Base-by-base conservation (phyloP, 1,140 invertebrate genomes). In the Plectrocnemia conspersa region DNA sequence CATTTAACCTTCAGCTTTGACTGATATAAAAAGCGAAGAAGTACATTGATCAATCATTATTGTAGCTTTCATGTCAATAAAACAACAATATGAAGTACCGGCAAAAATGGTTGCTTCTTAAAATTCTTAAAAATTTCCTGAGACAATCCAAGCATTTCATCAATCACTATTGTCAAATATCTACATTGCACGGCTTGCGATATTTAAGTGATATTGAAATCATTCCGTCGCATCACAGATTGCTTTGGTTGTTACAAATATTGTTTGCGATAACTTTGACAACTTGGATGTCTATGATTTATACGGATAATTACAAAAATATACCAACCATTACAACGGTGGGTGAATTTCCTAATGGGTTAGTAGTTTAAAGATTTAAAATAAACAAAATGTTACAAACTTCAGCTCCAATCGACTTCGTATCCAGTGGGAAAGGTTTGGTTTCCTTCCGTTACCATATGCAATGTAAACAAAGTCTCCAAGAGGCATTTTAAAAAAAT, bases 401-500 rank as follows among this genome's bases (percentile, higher is more conserved):
- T n/a, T n/a, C n/a, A n/a, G n/a, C n/a, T n/a, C n/a, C n/a, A 54
- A 13, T 44, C 40, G 10, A 56, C 45, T 16, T 38, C 41, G 9
- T 49, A 42, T 46, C 54, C 59, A 11, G 40, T 49, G 22, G 46
- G 38, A 36, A 32, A 56, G 22, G 35, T 61, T 1, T 23, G 3
- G n/a, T 61, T 57, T 54, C 59, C 59, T 2, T 54, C 50, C 23
- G 22, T 61, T 11, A 57, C 54, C 9, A 40, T 61, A 9, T 61
- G 59, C 19, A 54, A 57, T 54, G 44, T 57, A 16, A 61, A 61
- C 23, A 61, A 54, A 57, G 59, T 61, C 9, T 61, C 59, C 0
- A 54, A 22, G 38, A 56, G 38, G 5, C 38, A 46, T 21, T 61
- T 61, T n/a, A n/a, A n/a, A n/a, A n/a, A n/a, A n/a, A n/a, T n/a